A percentile compares a stretch with the other conserved stretches of the same genome.
Conservation (phyloP, 2,797 vertebrate genomes). For the Takifugu rubripes region DNA sequence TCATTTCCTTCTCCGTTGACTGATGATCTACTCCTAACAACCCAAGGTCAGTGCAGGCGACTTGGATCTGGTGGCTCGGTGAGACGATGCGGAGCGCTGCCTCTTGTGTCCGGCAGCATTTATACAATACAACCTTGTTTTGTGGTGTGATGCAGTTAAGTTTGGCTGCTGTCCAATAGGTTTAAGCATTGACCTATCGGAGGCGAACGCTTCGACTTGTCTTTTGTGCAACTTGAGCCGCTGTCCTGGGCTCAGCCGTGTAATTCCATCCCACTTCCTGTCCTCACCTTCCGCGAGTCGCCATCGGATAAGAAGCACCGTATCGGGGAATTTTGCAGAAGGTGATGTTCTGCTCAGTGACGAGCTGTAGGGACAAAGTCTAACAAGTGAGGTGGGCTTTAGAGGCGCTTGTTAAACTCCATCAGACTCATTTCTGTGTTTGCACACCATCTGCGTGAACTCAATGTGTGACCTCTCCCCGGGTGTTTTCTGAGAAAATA, state of each 20-base stretch:
- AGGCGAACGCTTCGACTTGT: conserved; percentile 29
- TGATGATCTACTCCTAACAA: conserved; percentile 2
- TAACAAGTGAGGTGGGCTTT: conserved; percentile 51
- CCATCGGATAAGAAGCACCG: conserved; percentile 15
- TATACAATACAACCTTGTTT: neutral
- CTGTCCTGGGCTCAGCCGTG: conserved; percentile 27
- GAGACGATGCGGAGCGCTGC: too few species aligned
- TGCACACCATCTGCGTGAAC: conserved; percentile 26
- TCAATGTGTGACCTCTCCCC: conserved; percentile 21
- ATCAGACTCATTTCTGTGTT: conserved; percentile 21
- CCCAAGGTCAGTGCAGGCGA: conserved; percentile 48
- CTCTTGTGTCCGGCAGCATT: neutral
- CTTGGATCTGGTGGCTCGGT: neutral
- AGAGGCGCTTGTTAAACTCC: conserved; percentile 32
- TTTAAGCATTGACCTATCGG: conserved; percentile 40
- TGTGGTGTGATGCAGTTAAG: neutral
- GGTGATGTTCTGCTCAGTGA: conserved; percentile 28
- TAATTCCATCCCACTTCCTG: conserved; percentile 59
- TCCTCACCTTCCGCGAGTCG: conserved; percentile 47
- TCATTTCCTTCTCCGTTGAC: too few species aligned
- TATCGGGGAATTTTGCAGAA: conserved; percentile 28
- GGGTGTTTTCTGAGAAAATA: conserved; percentile 10
- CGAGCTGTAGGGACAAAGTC: conserved; percentile 36
- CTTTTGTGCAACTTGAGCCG: conserved; percentile 54
- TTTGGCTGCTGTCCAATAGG: conserved; percentile 22